Percentiles rank a stretch among this genome's conserved stretches.
Conservation (phyloP, 2,797 vertebrate species). For the Cryptoblepharus egeriae region DNA sequence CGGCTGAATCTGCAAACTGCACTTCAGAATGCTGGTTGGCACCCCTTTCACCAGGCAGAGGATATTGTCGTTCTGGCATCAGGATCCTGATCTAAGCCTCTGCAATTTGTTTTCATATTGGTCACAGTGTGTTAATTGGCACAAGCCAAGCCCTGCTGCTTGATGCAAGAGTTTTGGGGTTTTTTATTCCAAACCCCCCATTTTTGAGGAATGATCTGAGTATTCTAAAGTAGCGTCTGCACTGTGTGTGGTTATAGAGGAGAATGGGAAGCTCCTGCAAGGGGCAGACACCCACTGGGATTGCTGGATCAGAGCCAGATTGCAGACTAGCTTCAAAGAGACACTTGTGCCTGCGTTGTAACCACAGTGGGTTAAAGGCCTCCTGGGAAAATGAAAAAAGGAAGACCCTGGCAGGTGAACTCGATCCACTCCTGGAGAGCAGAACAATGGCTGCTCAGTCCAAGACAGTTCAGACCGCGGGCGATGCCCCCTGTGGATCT, state of each 20-base stretch:
- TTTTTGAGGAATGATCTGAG: background rate
- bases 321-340: background rate
- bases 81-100: background rate
- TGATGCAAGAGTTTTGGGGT: background rate
- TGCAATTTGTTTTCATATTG: background rate
- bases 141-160: background rate
- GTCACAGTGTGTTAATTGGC: background rate
- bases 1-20: background rate
- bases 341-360: too few species aligned
- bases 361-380: background rate
- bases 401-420: background rate
- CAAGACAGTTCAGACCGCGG: background rate
- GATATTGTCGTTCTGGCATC: background rate
- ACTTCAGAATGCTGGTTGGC: background rate
- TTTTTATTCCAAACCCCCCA: background rate
- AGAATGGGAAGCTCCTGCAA: background rate
- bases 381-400: background rate
- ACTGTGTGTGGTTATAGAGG: background rate
- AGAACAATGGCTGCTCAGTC: background rate
- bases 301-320: background rate
- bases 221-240: background rate
- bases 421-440: too few species aligned
- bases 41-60: background rate
- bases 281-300: background rate
- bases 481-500: background rate